A percentile compares a stretch with the other conserved stretches of the same genome.
phyloP scores from a whole-genome alignment of 2,888 invertebrate species.

The Synanthedon tipuliformis region DNA sequence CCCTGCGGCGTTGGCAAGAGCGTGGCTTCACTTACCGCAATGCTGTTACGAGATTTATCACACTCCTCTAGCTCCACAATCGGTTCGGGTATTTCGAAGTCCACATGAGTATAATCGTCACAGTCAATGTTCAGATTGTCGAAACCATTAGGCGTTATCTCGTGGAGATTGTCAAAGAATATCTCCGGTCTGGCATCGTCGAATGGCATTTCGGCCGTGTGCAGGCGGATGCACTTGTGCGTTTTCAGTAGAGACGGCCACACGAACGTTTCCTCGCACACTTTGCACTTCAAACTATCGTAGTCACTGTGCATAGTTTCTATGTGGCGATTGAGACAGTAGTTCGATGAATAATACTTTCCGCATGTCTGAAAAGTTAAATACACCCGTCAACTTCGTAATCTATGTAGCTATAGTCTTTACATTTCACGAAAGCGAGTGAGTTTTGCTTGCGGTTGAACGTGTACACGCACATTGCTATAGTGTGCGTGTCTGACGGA shows the following conservation, averaged over 20 bases:
- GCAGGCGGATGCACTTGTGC: slow-evolving; percentile 39
- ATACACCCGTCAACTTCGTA: neutral
- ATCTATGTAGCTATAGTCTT: too few species aligned
- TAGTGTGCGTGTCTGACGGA: too few species aligned
- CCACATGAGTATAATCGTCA: slow-evolving; percentile 38
- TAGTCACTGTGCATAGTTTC: slow-evolving; percentile 24
- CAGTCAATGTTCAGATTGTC: slow-evolving; percentile 32
- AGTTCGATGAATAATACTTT: slow-evolving; percentile 38
- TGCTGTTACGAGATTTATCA: slow-evolving; percentile 9
- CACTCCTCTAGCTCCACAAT: slow-evolving; percentile 38
- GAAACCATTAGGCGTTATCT: slow-evolving; percentile 20
- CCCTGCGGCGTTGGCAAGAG: slow-evolving; percentile 10
- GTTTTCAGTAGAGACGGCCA: slow-evolving; percentile 39
- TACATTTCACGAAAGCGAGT: too few species aligned
- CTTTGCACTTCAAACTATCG: slow-evolving; percentile 28
- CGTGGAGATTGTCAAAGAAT: slow-evolving; percentile 32
- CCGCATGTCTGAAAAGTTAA: slow-evolving; percentile 36
- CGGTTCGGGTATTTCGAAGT: slow-evolving; percentile 53
- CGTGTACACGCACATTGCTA: too few species aligned
- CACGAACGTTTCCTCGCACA: slow-evolving; percentile 46
- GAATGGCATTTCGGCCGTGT: slow-evolving; percentile 36
- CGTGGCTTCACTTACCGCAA: slow-evolving; percentile 7
- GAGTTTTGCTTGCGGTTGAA: too few species aligned
- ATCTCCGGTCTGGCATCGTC: slow-evolving; percentile 43
- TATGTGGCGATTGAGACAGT: slow-evolving; percentile 40